Percentiles rank a stretch among this genome's conserved stretches.
phyloP scores from a whole-genome alignment of 2,113 vertebrate genomes.

The Aldabrachelys gigantea region DNA sequence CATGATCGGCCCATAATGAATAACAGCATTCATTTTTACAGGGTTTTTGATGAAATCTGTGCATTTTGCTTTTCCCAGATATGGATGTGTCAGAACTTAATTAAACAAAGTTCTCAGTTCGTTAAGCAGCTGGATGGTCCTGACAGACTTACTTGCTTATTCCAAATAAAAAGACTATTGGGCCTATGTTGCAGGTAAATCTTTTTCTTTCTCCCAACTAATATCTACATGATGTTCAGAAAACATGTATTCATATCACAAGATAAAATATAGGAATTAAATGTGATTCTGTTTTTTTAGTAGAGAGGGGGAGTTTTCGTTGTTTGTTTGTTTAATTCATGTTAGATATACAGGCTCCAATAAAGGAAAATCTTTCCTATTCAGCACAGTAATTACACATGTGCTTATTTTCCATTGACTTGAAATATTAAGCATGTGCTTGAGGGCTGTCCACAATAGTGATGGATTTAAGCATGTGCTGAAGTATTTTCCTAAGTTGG shows the following conservation, averaged over 20 bases:
- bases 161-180: conserved; percentile 96
- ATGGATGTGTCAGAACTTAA: conserved; percentile 95
- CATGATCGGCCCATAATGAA: not conserved
- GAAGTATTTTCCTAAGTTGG: accelerated
- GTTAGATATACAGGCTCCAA: accelerated
- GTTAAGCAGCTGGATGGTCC: conserved; percentile 89
- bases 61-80: conserved; percentile 79
- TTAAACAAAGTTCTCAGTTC: conserved; percentile 91
- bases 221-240: not conserved
- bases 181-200: conserved; percentile 96
- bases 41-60: not conserved
- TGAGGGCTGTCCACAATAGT: not conserved
- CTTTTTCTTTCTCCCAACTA: not conserved
- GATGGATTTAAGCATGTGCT: not conserved
- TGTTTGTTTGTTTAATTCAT: not conserved
- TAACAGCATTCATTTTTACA: not conserved
- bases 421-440: not conserved
- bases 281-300: not conserved
- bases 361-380: accelerated
- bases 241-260: not conserved
- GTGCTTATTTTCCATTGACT: not conserved
- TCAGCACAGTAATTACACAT: not conserved
- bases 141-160: conserved; percentile 90
- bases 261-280: not conserved
- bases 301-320: not conserved